Base-by-base conservation (phyloP, 2,797 vertebrate genomes). In the Adrianichthys oophorus region DNA sequence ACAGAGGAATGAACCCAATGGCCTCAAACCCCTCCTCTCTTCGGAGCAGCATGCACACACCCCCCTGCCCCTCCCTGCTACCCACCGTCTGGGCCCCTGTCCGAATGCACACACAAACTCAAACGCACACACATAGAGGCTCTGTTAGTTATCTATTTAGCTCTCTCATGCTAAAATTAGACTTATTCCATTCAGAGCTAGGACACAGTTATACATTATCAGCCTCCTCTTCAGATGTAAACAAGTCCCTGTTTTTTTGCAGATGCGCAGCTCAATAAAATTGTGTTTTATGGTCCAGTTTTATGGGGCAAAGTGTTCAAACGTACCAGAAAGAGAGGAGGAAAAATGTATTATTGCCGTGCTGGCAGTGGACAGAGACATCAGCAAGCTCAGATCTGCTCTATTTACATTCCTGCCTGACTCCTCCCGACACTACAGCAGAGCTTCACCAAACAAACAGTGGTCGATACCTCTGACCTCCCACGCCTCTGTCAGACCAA, bases 121-220 rank as follows among this genome's bases (percentile, higher is more conserved):
- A 41, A 49, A 58, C 57, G 41, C 71, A 70, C 59, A 58, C 26
- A 62, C 50, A 73, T 62, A 15, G 24, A 59, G 61, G 68, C 70
- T 53, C 73, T 68, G 70, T 80, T 87, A 85, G 84, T 89, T 85
- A 87, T 87, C 88, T 90, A 89, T 90, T 89, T 87, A 87, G 81
- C 75, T 81, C 80, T 79, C 76, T 79, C 72, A 51, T 66, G 78
- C 85, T 90, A 90, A 84, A 88, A 89, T 86, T 90, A 90, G 79
- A 64, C 51, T 2, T 58, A 76, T 78, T 85, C 74, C 83, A 84
- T 83, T 90, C 87, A 89, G 74, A 76, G 68, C 57, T 52, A 50
- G 46, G 69, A 72, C 74, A 63, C 49, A 68, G 41, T 45, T 72
- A 62, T 58, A 61, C 66, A 82, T 73, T 68, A 81, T 68, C 70